Evolutionary conservation across 2,113 vertebrate species (phyloP), one percentile per base, ranked within the genome.

Genomic region (human): DNA sequence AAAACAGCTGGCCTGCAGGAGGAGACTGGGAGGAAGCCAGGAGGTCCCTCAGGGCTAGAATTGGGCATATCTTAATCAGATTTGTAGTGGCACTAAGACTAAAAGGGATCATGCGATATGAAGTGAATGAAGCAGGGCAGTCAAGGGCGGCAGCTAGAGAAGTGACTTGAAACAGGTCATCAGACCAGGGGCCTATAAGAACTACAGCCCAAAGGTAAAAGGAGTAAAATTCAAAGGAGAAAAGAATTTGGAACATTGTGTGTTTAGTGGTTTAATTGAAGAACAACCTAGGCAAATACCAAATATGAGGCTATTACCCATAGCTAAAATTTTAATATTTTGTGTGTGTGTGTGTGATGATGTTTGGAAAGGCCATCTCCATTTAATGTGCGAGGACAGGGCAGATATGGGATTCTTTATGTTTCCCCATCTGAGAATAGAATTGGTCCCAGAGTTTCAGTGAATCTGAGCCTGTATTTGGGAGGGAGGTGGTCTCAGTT

Each of bases 91-190:
- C 16, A 40, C 17, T 48, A 38, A 93, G 20, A 81, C 6, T 89
- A 88, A 79, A 79, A 82, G 55, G 12, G 30, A 12, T 32, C 38
- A 79, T n/a, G 8, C 8, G 64, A 57, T 5, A 9, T 68, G 45
- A 68, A 97, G 22, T 48, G 27, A 97, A 96, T 55, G 17, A 97
- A 96, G 13, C 45, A 79, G 27, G n/a, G 17, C 38, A 64, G 23
- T 84, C 20, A 88, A 83, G 16, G 52, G 40, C 23, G 17, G 66
- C 25, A 73, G 50, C 89, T 91, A 92, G 70, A 94, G 27, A 80
- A 91, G 32, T 45, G 35, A 55, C 32, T 97, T 95, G 55, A 96
- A 96, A 82, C 35, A 93, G 12, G 35, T 64, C 40, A 9, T 83
- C 61, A 93, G 50, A 91, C 38, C 40, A 61, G 73, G 61, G 70